phyloP scores from a whole-genome alignment of 35 echinoderm and acorn worm genomes.

The Apostichopus californicus region DNA sequence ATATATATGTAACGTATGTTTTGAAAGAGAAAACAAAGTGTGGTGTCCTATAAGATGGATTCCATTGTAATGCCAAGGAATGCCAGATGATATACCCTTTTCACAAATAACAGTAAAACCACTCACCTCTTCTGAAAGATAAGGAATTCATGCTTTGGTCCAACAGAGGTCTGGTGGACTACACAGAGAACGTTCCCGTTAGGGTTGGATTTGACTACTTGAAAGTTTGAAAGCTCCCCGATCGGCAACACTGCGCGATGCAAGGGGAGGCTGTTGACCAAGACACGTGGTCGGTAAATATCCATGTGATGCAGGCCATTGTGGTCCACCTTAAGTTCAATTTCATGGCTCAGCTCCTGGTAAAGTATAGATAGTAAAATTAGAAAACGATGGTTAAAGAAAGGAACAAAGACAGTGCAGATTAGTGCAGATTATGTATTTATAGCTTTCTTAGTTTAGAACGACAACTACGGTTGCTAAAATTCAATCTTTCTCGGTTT shows the following conservation, averaged over 20 bases:
- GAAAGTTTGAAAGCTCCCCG: constrained; percentile 4
- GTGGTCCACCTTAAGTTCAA: neutral
- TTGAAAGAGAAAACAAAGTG: neutral
- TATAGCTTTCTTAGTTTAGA: no score
- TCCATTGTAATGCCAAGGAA: no score
- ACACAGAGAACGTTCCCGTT: constrained; percentile 24
- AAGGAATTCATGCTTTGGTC: constrained; percentile 38
- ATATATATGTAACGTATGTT: neutral
- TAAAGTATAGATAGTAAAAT: no score
- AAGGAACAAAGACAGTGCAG: no score
- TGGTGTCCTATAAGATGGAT: no score
- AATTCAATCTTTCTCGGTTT: no score
- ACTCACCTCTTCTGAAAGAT: constrained; percentile 27
- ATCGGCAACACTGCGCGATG: neutral
- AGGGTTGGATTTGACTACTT: constrained; percentile 16
- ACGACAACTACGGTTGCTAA: no score
- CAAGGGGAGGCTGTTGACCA: constrained; percentile 31
- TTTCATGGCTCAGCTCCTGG: neutral
- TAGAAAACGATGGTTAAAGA: no score
- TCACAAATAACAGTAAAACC: neutral
- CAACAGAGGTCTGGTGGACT: constrained; percentile 11
- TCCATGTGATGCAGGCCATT: constrained; percentile 17
- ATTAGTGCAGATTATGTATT: no score
- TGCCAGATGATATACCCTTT: neutral
- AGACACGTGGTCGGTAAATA: constrained; percentile 11